A percentile compares a stretch with the other conserved stretches of the same genome.
Conservation (phyloP, 2,113 vertebrate genomes). For the Paraplagusia blochii region DNA sequence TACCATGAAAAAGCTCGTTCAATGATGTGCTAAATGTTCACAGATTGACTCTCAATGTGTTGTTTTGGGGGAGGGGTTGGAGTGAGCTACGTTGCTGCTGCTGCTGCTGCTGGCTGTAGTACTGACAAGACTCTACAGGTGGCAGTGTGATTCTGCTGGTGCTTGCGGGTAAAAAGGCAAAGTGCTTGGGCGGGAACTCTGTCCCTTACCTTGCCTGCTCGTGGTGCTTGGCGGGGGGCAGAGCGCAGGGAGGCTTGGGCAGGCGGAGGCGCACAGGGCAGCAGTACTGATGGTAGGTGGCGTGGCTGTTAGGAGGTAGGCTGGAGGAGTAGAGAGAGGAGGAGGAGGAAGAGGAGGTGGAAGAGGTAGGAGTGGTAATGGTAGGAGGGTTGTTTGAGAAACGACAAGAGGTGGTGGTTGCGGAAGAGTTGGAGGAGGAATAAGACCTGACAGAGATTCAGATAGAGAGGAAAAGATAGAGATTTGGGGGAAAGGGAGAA, state of each 20-base stretch:
- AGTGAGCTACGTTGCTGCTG: background rate
- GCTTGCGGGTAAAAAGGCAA: slow-evolving; percentile 33
- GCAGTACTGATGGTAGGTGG: slow-evolving; percentile 92
- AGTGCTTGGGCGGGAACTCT: slow-evolving; percentile 51
- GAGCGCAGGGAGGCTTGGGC: slow-evolving; percentile 83
- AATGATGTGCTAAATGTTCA: too few species aligned
- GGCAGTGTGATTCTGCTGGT: slow-evolving; percentile 9
- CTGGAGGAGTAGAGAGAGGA: slow-evolving; percentile 71
- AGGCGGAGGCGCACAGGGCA: slow-evolving; percentile 86
- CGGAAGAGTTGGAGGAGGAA: slow-evolving; percentile 61
- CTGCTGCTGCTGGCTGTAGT: slow-evolving; percentile 20
- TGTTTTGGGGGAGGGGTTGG: background rate
- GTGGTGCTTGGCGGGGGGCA: slow-evolving; percentile 76
- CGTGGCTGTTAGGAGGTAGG: slow-evolving; percentile 79
- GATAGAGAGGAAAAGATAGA: slow-evolving; percentile 34
- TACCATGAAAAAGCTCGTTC: too few species aligned
- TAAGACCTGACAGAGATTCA: slow-evolving; percentile 70
- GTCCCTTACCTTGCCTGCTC: slow-evolving; percentile 90
- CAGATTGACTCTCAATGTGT: slow-evolving; percentile 11
- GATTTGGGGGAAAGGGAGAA: slow-evolving; percentile 42
- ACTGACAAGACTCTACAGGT: slow-evolving; percentile 6
- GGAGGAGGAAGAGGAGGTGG: slow-evolving; percentile 67
- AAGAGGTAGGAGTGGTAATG: slow-evolving; percentile 69
- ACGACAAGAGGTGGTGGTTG: slow-evolving; percentile 70
- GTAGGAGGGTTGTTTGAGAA: slow-evolving; percentile 67